Evolutionary conservation across 2,888 invertebrate species (phyloP).

Genomic region (Formica aserva): DNA sequence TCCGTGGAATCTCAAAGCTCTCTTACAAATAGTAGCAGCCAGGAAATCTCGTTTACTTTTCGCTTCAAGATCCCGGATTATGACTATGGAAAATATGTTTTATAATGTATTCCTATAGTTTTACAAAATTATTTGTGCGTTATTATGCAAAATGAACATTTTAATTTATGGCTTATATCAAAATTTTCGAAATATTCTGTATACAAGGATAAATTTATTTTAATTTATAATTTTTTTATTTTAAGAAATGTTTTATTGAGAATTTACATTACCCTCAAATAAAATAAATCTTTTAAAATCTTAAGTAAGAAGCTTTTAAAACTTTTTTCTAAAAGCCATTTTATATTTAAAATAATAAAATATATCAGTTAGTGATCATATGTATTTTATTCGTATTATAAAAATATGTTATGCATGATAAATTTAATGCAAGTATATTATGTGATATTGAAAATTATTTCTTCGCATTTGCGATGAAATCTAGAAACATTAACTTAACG

Average conservation of each 20-base stretch:
- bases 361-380: background rate
- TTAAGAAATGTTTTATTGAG: background rate
- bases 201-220: background rate
- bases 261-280: background rate
- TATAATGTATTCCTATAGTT: background rate
- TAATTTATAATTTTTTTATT: background rate
- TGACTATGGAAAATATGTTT: background rate
- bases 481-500: conserved; percentile 30
- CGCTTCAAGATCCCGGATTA: background rate
- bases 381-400: background rate
- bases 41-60: conserved; percentile 1
- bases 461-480: background rate
- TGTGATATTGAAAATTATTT: background rate
- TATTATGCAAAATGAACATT: background rate
- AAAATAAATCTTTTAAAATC: background rate
- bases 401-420: background rate
- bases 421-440: background rate
- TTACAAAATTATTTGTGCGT: background rate
- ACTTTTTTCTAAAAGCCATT: background rate
- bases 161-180: background rate
- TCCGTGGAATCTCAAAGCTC: background rate
- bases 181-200: background rate
- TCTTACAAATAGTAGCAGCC: background rate
- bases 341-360: background rate
- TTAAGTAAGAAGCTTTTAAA: background rate